phyloP scores from a whole-genome alignment of 2,113 vertebrate genomes.

The Azemiops feae region DNA sequence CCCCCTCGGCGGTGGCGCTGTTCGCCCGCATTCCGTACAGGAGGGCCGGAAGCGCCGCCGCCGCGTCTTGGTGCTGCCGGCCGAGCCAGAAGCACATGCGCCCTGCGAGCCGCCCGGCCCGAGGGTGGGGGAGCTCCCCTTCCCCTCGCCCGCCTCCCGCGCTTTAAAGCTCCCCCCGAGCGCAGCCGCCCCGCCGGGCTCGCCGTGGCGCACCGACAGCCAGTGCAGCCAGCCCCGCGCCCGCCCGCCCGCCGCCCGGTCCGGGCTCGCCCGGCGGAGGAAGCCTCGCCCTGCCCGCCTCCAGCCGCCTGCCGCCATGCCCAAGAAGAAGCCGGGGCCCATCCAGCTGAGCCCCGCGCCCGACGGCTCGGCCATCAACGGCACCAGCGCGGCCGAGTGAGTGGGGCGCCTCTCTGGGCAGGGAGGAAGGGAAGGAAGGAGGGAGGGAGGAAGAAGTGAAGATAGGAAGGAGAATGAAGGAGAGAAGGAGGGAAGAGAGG shows the following conservation, averaged over 20 bases:
- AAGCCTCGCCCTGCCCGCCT: neutral
- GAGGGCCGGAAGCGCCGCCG: neutral
- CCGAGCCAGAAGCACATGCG: neutral
- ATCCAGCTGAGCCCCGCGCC: conserved; percentile 93
- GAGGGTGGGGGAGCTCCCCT: neutral
- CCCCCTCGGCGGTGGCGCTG: too few relatives aligned
- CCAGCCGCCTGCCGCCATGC: conserved; percentile 69
- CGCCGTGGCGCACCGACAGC: too few relatives aligned
- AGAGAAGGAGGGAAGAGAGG: too few relatives aligned
- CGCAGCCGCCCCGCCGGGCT: too few relatives aligned
- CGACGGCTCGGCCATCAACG: conserved; percentile 90
- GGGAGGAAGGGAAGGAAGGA: neutral
- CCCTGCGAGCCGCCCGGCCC: neutral
- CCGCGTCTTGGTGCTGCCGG: too few relatives aligned
- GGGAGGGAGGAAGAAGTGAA: too few relatives aligned
- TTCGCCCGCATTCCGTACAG: too few relatives aligned
- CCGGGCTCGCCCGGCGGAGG: neutral
- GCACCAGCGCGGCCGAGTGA: conserved; percentile 90
- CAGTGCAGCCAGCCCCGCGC: too few relatives aligned
- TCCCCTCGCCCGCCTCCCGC: too few relatives aligned
- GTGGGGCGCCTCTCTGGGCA: conserved; percentile 54
- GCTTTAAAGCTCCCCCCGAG: neutral
- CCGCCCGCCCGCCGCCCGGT: too few relatives aligned
- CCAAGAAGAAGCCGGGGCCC: conserved; percentile 92
- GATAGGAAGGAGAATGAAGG: too few relatives aligned